Conservation (phyloP, 2,888 invertebrate species). For the Tinea semifulvella region DNA sequence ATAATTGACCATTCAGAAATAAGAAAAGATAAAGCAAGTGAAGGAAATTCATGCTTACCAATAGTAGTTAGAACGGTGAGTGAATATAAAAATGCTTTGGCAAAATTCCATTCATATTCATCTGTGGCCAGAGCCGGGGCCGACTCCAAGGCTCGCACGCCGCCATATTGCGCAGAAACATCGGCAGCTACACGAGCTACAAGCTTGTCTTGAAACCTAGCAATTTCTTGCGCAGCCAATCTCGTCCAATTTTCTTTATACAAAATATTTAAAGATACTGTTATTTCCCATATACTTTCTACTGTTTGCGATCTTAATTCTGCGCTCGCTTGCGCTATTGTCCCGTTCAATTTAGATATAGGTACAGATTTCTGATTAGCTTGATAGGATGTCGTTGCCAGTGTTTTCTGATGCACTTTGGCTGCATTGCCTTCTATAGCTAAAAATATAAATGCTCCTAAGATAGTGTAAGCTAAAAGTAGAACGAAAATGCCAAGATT, state of each 20-base stretch:
- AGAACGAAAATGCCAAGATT: constrained; percentile 85
- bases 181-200: constrained; percentile 81
- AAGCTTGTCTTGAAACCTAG: constrained; percentile 83
- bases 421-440: constrained; percentile 79
- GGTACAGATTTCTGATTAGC: constrained; percentile 40
- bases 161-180: constrained; percentile 67
- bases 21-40: background rate
- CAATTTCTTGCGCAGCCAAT: constrained; percentile 74
- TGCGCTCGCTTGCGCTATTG: constrained; percentile 50
- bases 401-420: constrained; percentile 58
- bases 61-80: constrained; percentile 93
- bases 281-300: constrained; percentile 93
- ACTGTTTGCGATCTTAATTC: constrained; percentile 70
- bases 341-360: constrained; percentile 41
- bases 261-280: constrained; percentile 84
- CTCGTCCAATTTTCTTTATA: constrained; percentile 91
- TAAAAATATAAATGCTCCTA: constrained; percentile 83
- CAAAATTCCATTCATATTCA: constrained; percentile 87
- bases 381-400: constrained; percentile 58
- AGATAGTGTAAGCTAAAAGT: constrained; percentile 78
- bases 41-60: no score
- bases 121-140: constrained; percentile 48
- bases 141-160: constrained; percentile 52
- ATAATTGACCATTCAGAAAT: no score
- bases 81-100: constrained; percentile 92